Evolutionary conservation across 1,140 invertebrate species (phyloP), one percentile per base, ranked within the genome.

Genomic region (Euwallacea fornicatus): DNA sequence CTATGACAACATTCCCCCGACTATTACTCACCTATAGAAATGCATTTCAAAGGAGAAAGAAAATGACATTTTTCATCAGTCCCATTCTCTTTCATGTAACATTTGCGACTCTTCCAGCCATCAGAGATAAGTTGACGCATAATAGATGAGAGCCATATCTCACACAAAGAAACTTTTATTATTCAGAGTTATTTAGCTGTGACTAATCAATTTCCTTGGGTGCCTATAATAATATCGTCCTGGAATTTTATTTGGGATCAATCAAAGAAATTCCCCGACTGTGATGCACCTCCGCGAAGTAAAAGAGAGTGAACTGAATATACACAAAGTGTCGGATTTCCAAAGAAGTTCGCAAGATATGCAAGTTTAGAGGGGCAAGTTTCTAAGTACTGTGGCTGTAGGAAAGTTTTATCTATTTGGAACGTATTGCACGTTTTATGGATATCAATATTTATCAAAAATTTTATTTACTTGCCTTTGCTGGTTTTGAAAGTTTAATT

Each of bases 11-110:
- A 42, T 61, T 61, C 11, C 43, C 21, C 42, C n/a, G 59, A 43
- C 59, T 61, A 61, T 61, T 61, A 61, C 59, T 61, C 59, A 61
- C 59, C 59, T 21, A 61, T 61, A 61, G 59, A 61, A 61, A 42
- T 61, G 59, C 42, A 61, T 61, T 43, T 61, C 59, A 61, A 61
- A 61, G 59, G 43, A 61, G 41, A 58, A 58, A 58, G 59, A 61
- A 21, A 61, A 61, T 43, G 33, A 16, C 11, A 61, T 61, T 61
- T 61, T 61, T 61, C 59, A 61, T 61, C 59, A 21, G 59, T 10
- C 41, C 59, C 43, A n/a, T 41, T 43, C 41, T 43, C 59, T 41
- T 13, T 43, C 42, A 43, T 43, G 59, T 61, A 61, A 61, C 21
- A 43, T 61, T 61, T 61, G 21, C 42, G 59, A 43, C 42, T 61